Evolutionary conservation across 2,113 vertebrate species (phyloP).

Genomic region (Petrocephalus zakoni): DNA sequence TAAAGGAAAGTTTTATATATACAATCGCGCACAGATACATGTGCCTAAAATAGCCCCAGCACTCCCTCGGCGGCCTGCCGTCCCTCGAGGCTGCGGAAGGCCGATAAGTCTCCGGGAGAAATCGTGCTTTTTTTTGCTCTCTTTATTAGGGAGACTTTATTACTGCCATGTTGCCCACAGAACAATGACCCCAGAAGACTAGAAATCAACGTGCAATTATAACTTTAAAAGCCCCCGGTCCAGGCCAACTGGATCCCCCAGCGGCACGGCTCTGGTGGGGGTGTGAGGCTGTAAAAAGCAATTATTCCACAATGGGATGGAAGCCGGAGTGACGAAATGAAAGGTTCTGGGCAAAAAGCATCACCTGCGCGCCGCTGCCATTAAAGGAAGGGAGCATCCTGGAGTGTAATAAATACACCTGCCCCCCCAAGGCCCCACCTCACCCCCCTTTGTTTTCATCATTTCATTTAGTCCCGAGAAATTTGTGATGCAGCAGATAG

Average conservation of each 20-base stretch:
- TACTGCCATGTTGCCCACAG: constrained; percentile 25
- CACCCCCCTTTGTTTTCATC: constrained; percentile 22
- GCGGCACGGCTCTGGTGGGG: neutral
- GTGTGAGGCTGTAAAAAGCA: constrained; percentile 27
- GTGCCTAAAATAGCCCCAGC: neutral
- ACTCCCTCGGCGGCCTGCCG: neutral
- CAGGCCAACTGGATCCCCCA: neutral
- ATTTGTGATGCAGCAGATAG: constrained; percentile 49
- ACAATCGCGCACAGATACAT: neutral
- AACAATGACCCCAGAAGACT: constrained; percentile 32
- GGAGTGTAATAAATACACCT: constrained; percentile 46
- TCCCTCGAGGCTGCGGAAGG: neutral
- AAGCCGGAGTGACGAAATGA: constrained; percentile 17
- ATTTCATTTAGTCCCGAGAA: constrained; percentile 52
- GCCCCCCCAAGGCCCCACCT: constrained; percentile 36
- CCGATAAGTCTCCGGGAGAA: constrained; percentile 33
- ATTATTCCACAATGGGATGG: constrained; percentile 23
- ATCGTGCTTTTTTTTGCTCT: constrained; percentile 36
- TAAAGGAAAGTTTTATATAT: neutral
- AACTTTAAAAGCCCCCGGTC: constrained; percentile 29
- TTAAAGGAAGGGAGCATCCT: constrained; percentile 2
- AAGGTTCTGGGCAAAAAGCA: constrained; percentile 4
- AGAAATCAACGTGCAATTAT: constrained; percentile 57
- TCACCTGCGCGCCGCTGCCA: constrained; percentile 9
- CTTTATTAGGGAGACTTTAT: constrained; percentile 33